phyloP scores from a whole-genome alignment of 1,140 invertebrate genomes.

The Bemisia tabaci region DNA sequence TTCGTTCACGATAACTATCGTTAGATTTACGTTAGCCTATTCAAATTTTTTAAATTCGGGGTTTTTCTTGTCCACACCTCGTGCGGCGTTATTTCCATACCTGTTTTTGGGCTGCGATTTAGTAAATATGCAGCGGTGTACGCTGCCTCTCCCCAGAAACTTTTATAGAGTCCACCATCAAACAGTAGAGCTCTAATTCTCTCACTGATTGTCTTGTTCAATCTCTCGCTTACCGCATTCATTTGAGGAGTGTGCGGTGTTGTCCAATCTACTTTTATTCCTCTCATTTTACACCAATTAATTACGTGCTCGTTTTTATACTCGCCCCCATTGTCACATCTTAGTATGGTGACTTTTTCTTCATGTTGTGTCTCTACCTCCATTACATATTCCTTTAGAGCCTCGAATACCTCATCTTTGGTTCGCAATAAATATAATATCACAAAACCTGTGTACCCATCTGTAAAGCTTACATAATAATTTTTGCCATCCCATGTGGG shows the following conservation, averaged over 20 bases:
- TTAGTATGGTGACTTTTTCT: neutral
- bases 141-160: slow-evolving; percentile 31
- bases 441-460: neutral
- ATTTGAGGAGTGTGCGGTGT: slow-evolving; percentile 26
- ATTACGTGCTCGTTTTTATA: neutral
- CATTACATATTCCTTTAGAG: neutral
- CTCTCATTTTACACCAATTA: no score
- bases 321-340: slow-evolving; percentile 4
- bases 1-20: no score
- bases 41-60: no score
- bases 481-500: no score
- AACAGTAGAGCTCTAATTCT: slow-evolving; percentile 27
- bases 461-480: no score
- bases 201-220: slow-evolving; percentile 30
- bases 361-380: neutral
- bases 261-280: no score
- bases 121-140: neutral
- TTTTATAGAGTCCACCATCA: slow-evolving; percentile 23
- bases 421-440: neutral
- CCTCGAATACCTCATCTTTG: neutral
- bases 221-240: slow-evolving; percentile 32
- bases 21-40: no score
- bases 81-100: no score
- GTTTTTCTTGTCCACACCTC: no score
- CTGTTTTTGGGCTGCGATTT: neutral